Percentiles rank a stretch among this genome's conserved stretches.
Conservation (phyloP, 2,888 invertebrate species). For the Orchesellides sinensis region DNA sequence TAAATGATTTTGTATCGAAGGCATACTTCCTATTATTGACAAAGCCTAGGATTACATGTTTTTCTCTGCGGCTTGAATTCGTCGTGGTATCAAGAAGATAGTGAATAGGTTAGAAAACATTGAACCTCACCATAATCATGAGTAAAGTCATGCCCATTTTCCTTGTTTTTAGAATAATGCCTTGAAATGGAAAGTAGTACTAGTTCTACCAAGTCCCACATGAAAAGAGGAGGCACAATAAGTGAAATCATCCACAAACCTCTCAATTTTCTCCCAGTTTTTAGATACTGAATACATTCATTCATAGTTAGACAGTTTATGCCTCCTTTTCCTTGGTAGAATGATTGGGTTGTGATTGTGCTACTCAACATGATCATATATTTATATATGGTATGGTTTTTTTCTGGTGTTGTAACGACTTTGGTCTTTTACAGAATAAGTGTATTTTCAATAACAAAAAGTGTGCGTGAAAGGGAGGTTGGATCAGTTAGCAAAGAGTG, state of each 20-base stretch:
- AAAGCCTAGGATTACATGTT: slow-evolving; percentile 41
- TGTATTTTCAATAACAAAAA: slow-evolving; percentile 44
- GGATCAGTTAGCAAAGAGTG: slow-evolving; percentile 35
- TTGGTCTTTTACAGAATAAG: slow-evolving; percentile 15
- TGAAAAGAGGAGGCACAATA: background rate
- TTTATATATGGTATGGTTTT: background rate
- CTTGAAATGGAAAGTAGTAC: slow-evolving; percentile 36
- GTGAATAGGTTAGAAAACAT: slow-evolving; percentile 12
- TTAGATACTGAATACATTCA: background rate
- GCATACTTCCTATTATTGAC: slow-evolving; percentile 48
- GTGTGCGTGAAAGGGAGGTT: slow-evolving; percentile 44
- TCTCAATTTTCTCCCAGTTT: slow-evolving; percentile 27
- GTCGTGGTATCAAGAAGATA: too few species aligned
- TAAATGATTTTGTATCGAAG: slow-evolving; percentile 14
- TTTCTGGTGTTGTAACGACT: slow-evolving; percentile 6
- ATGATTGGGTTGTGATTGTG: background rate
- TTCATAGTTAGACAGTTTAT: background rate
- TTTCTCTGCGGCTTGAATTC: background rate
- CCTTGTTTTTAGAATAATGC: slow-evolving; percentile 24
- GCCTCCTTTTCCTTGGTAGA: too few species aligned
- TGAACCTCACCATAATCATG: slow-evolving; percentile 17
- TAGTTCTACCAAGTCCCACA: background rate
- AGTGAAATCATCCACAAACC: slow-evolving; percentile 50
- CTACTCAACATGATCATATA: background rate
- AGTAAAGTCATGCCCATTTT: slow-evolving; percentile 42